Conservation (phyloP, 2,797 vertebrate species). For the Arremon aurantiirostris region DNA sequence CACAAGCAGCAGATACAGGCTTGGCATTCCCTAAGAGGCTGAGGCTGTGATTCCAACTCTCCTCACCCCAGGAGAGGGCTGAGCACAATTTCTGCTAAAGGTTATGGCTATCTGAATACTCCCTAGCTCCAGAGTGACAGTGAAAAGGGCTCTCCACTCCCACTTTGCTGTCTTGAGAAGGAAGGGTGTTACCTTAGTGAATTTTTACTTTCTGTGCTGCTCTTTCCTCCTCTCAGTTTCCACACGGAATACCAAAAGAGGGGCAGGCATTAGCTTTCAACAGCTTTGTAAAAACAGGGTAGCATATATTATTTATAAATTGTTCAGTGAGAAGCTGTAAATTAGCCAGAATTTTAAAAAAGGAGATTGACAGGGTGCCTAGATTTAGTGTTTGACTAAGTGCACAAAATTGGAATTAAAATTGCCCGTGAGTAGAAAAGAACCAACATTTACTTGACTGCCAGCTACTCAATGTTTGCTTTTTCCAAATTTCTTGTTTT, state of each 20-base stretch:
- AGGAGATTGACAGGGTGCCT: background rate
- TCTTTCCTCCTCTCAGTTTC: background rate
- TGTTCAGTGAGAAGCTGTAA: background rate
- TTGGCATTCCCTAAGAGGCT: background rate
- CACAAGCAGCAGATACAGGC: background rate
- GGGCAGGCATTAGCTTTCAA: background rate
- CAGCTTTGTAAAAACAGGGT: background rate
- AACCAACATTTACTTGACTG: background rate
- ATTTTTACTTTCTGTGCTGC: background rate
- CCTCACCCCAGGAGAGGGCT: background rate
- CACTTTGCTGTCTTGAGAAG: background rate
- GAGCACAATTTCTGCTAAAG: background rate
- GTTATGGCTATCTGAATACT: background rate
- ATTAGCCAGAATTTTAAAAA: background rate
- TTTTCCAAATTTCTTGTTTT: constrained; percentile 19
- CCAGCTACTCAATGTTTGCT: background rate
- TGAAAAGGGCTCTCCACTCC: background rate
- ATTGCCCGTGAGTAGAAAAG: background rate
- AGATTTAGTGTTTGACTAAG: background rate
- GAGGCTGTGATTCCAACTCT: background rate
- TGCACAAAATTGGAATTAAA: constrained; percentile 26
- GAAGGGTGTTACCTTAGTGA: background rate
- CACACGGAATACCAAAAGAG: accelerated
- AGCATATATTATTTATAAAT: background rate
- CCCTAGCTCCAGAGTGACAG: background rate